These are phyloP conservation scores for Dryobates pubescens DNA, from an alignment of 2,797 vertebrate genomes.

Conservation along the genomic window DNA sequence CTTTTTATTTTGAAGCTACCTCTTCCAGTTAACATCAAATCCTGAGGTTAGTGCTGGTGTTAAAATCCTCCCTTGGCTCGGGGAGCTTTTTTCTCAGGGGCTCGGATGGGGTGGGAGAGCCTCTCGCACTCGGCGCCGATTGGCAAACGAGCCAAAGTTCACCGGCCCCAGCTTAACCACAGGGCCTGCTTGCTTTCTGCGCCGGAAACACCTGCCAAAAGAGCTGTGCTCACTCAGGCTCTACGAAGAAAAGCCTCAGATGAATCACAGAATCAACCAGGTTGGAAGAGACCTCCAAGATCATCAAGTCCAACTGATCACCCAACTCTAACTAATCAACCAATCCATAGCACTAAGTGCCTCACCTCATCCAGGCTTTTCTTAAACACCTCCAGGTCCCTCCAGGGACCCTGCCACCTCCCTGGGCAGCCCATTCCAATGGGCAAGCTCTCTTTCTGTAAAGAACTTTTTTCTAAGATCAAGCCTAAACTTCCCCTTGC, in stretches of 20 bases:
- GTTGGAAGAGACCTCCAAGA: too few relatives aligned
- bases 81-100: neutral
- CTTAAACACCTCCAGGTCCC: too few relatives aligned
- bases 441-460: too few relatives aligned
- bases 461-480: too few relatives aligned
- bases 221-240: slow-evolving; percentile 28
- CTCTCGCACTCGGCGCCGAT: neutral
- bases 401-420: too few relatives aligned
- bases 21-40: neutral
- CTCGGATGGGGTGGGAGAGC: slow-evolving; percentile 15
- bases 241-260: slow-evolving; percentile 20
- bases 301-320: too few relatives aligned
- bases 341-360: too few relatives aligned
- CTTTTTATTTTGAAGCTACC: neutral
- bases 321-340: too few relatives aligned
- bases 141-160: slow-evolving; percentile 27
- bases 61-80: neutral
- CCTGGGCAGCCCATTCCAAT: too few relatives aligned
- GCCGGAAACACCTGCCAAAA: slow-evolving; percentile 84
- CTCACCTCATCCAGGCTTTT: too few relatives aligned
- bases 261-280: neutral
- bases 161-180: slow-evolving; percentile 71
- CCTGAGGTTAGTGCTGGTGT: neutral
- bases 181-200: slow-evolving; percentile 77
- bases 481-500: too few relatives aligned